Evolutionary conservation across 2,888 invertebrate species (phyloP), one percentile per base, ranked within the genome.

Genomic region (Cheilosia pagana): DNA sequence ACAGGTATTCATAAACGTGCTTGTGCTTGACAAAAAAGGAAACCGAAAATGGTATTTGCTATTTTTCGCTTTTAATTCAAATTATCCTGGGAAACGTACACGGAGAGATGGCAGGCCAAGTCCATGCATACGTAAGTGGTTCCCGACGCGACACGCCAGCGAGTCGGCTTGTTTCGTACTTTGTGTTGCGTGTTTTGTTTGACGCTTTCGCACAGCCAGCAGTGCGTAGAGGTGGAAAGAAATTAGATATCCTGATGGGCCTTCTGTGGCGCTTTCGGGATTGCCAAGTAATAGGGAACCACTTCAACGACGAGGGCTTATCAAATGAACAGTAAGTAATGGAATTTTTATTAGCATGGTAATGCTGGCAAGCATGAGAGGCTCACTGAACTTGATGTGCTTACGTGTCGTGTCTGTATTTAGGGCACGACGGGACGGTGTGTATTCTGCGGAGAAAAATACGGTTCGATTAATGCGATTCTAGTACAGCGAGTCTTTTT

Each of bases 271-370:
- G 41, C 39, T 14, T 62, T 31, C 45, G 62, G 62, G 31, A 35
- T n/a, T 25, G 12, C 39, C 35, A 16, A 50, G 28, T 28, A 28
- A 23, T 21, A 39, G 28, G 43, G 60, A 35, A 39, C 53, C 6
- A 16, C 35, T 39, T 50, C 60, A 19, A 60, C n/a, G 28, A 62
- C 45, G 45, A 39, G 74, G 55, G 45, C 63, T 63, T 74, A 35
- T 74, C 63, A 74, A 74, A 63, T 74, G 74, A 74, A 63, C 74
- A 74, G 55, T 63, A 74, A 55, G 74, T 63, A 63, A 63, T 48
- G 63, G 63, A 55, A 74, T 74, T 57, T 63, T 23, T 48, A 48
- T 55, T 63, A 74, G 63, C 63, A 45, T 55, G 63, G 31, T 45
- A 45, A 23, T 35, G 4, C 7, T 19, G 31, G 10, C 39, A 60